Evolutionary conservation across 2,113 vertebrate species (phyloP).

Genomic region (Herpetotheres cachinnans): DNA sequence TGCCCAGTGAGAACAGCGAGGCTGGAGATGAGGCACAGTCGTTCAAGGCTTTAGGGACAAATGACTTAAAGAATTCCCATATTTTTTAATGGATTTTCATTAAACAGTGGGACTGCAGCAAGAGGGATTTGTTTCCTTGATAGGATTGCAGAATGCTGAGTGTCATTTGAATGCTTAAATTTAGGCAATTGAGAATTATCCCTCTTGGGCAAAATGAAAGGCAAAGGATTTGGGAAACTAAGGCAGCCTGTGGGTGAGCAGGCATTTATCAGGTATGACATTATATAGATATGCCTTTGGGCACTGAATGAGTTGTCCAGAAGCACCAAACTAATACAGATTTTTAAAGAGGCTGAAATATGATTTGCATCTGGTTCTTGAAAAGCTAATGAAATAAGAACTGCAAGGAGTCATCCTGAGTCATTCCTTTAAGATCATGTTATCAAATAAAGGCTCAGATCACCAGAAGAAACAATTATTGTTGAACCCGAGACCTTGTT

Average conservation of each 20-base stretch:
- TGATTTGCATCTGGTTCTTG: neutral
- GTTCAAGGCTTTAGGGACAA: neutral
- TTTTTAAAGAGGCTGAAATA: neutral
- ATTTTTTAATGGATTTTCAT: neutral
- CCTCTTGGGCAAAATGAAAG: neutral
- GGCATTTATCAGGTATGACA: neutral
- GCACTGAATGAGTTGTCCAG: neutral
- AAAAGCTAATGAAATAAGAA: neutral
- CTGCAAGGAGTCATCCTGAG: neutral
- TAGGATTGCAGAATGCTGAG: neutral
- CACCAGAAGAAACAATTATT: neutral
- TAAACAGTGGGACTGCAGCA: neutral
- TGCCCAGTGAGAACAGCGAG: neutral
- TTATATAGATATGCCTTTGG: neutral
- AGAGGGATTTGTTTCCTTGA: neutral
- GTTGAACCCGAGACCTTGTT: neutral
- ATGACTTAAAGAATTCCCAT: neutral
- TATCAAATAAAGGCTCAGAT: neutral
- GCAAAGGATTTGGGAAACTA: neutral
- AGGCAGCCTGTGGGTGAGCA: neutral
- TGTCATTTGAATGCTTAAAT: neutral
- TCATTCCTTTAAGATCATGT: neutral
- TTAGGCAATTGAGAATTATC: neutral
- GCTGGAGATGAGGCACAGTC: neutral
- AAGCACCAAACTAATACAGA: neutral